phyloP scores from a whole-genome alignment of 2,888 invertebrate genomes.

The Cryptocephalus moraei region DNA sequence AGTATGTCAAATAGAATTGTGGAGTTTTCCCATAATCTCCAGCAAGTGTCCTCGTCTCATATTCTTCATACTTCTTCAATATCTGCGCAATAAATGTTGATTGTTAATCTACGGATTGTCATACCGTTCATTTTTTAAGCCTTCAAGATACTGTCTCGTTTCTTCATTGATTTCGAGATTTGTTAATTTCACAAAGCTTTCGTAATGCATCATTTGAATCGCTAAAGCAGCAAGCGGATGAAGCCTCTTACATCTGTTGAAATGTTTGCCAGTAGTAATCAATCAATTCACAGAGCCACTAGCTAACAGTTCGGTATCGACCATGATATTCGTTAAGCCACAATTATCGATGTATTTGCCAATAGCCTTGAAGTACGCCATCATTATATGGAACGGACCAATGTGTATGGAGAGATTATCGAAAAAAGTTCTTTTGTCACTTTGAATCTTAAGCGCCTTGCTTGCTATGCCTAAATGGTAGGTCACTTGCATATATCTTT shows the following conservation, averaged over 20 bases:
- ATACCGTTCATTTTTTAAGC: too few relatives aligned
- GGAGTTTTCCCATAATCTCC: too few relatives aligned
- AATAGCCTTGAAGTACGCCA: slow-evolving; percentile 17
- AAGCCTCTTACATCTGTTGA: background rate
- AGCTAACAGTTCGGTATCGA: background rate
- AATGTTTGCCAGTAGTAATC: background rate
- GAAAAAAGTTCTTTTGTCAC: background rate
- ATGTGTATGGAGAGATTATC: slow-evolving; percentile 9
- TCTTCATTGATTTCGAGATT: background rate
- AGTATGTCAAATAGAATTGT: too few relatives aligned
- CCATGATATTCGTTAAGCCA: slow-evolving; percentile 14
- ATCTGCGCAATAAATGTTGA: too few relatives aligned
- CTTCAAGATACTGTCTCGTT: too few relatives aligned
- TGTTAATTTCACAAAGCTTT: too few relatives aligned
- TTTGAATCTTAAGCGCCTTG: slow-evolving; percentile 18
- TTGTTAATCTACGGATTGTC: too few relatives aligned
- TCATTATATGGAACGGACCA: slow-evolving; percentile 12
- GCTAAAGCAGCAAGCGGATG: background rate
- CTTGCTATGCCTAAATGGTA: slow-evolving; percentile 26
- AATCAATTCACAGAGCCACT: too few relatives aligned
- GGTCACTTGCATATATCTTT: slow-evolving; percentile 20
- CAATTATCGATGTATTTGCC: slow-evolving; percentile 15
- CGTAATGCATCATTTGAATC: background rate
- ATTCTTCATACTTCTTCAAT: too few relatives aligned
- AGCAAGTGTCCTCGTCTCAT: too few relatives aligned